Percentiles rank a stretch among this genome's conserved stretches.
phyloP scores from a whole-genome alignment of 1,140 invertebrate genomes.

The Anoplophora glabripennis region DNA sequence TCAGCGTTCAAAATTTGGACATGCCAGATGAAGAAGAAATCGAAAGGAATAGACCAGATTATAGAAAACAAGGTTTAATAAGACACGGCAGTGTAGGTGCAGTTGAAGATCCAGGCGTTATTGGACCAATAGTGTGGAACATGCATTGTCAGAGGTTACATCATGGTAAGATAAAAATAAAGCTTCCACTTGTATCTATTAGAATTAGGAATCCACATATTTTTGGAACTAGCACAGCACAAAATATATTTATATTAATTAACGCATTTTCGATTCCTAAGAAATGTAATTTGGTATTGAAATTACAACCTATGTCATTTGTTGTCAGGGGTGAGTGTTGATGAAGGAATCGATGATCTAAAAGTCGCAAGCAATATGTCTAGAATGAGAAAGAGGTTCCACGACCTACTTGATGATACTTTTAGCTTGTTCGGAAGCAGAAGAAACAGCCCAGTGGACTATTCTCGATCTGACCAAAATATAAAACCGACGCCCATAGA shows the following conservation, averaged over 20 bases:
- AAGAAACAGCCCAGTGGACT: constrained; percentile 50
- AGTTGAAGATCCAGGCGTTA: constrained; percentile 73
- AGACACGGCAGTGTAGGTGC: constrained; percentile 58
- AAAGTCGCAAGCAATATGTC: constrained; percentile 48
- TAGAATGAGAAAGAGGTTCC: constrained; percentile 60
- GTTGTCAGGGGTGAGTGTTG: constrained; percentile 39
- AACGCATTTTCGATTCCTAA: no score
- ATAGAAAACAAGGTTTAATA: constrained; percentile 32
- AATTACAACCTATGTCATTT: no score
- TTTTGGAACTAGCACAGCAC: no score
- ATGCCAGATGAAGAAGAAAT: constrained; percentile 52
- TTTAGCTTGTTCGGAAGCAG: constrained; percentile 62
- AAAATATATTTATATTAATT: no score
- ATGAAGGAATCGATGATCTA: constrained; percentile 40
- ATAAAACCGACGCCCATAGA: constrained; percentile 31
- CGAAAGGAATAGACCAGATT: constrained; percentile 28
- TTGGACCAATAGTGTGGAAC: constrained; percentile 79
- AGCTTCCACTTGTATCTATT: no score
- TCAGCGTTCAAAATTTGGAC: constrained; percentile 64
- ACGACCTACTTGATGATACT: constrained; percentile 66
- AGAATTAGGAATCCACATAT: no score
- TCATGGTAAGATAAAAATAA: constrained; percentile 29
- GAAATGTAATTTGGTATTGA: no score
- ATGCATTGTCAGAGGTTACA: constrained; percentile 58
- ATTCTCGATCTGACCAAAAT: constrained; percentile 26